Base-by-base conservation (phyloP, 1,140 invertebrate genomes). In the Tigriopus japonicus region DNA sequence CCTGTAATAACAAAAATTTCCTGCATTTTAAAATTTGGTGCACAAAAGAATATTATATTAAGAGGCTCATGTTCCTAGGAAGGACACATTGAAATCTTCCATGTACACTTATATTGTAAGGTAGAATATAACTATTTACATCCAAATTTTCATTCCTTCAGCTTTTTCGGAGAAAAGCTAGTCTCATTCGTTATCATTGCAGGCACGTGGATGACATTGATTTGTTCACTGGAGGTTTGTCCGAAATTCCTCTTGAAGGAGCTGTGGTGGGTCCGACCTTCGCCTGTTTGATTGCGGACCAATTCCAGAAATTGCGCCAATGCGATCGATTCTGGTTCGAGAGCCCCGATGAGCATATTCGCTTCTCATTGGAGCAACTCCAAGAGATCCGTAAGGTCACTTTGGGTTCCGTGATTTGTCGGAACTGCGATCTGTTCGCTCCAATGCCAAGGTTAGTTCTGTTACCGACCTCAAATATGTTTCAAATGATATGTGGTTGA, bases 151-250 rank as follows among this genome's bases (percentile, higher is more conserved):
- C n/a, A n/a, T n/a, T n/a, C n/a, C n/a, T n/a, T n/a, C n/a, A n/a
- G n/a, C n/a, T n/a, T n/a, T n/a, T n/a, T n/a, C n/a, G n/a, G n/a
- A n/a, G n/a, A n/a, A n/a, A n/a, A n/a, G n/a, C n/a, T n/a, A 35
- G 9, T 35, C 3, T 35, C 9, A 5, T 35, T 3, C 9, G 28
- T 35, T 35, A 35, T 21, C n/a, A 5, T 49, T 49, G 10, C 45
- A 21, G 21, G n/a, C 45, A 49, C 45, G 45, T 49, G 12, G 45
- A 93, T 66, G 88, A 94, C 67, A 87, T 98, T 60, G 94, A 98
- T 72, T 75, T 98, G 6, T 98, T 96, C 78, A 88, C 91, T 7
- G 94, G 80, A 41, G 79, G 77, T 2, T 73, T 83, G 68, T 72
- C 75, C 41, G 82, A 84, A 66, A 73, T 76, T 41, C 73, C 78